Base-by-base conservation (phyloP, 2,113 vertebrate genomes). In the Baryphthengus martii region DNA sequence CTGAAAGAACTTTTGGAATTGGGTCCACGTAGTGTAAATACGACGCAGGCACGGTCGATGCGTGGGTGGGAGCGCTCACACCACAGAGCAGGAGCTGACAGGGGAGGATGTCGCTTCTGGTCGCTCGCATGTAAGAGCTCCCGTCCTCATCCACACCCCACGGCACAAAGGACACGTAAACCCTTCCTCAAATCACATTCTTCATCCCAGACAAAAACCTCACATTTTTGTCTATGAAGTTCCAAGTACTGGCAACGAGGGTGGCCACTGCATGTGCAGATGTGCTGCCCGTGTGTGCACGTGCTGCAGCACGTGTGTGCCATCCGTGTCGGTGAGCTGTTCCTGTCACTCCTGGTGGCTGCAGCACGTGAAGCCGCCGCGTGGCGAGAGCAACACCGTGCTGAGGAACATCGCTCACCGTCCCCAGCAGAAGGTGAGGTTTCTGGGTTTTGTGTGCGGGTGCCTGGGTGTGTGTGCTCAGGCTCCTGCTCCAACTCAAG, bases 241-340 rank as follows among this genome's bases (percentile, higher is more conserved):
- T 71, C 56, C 84, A 73, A 49, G 65, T n/a, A 11, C 45, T 37
- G 53, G 42, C 59, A 61, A 33, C 2, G 9, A 44, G 1, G 8
- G 19, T 8, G 37, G 25, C 52, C 6, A 4, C 31, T 40, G 24
- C 33, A 7, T 0, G 16, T 31, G 37, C 37, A 71, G 45, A 37
- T 5, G 45, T 62, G 56, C 40, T 84, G 63, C 23, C 53, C 5
- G 3, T 11, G 11, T 7, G 49, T 40, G 6, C 0, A 8, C 23
- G 10, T 71, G 50, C 66, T 65, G 49, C 0, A 0, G 63, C 35
- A 59, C 1, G 0, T 5, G 18, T 15, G 40, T 31, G 53, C 18
- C 50, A 14, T 6, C 19, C 0, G 0, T 18, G 29, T 4, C 4
- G 11, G 6, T 7, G 37, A 29, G 31, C 61, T 61, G 29, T n/a